Percentiles rank a stretch among this genome's conserved stretches.
Conservation (phyloP, 2,888 invertebrate genomes). For the Scotopteryx bipunctaria region DNA sequence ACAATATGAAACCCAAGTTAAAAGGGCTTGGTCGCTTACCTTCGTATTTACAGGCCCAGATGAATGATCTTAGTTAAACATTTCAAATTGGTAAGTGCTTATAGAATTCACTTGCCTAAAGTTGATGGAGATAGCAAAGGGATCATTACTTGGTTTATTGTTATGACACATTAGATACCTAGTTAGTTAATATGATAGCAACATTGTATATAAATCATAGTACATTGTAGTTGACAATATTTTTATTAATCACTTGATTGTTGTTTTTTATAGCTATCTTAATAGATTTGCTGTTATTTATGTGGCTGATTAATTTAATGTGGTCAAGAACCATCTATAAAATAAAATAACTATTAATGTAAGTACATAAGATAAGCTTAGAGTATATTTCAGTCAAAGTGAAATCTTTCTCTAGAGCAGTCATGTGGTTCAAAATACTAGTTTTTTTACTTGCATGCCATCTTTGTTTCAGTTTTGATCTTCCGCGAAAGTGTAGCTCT, state of each 20-base stretch:
- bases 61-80: constrained; percentile 32
- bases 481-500: constrained; percentile 54
- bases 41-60: constrained; percentile 66
- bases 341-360: too few species aligned
- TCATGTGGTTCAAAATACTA: constrained; percentile 43
- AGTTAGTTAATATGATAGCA: not conserved
- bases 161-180: not conserved
- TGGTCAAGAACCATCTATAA: constrained; percentile 15
- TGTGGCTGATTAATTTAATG: constrained; percentile 10
- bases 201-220: not conserved
- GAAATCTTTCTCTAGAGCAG: constrained; percentile 7
- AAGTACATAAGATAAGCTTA: too few species aligned
- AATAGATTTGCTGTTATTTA: constrained; percentile 1
- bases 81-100: not conserved
- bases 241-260: constrained; percentile 3
- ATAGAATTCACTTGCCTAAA: not conserved
- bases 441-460: constrained; percentile 41
- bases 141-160: not conserved
- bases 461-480: constrained; percentile 55
- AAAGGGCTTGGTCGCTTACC: constrained; percentile 70
- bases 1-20: constrained; percentile 64
- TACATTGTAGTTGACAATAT: not conserved
- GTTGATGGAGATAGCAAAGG: not conserved
- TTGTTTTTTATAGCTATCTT: not conserved
- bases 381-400: constrained; percentile 9